A percentile compares a stretch with the other conserved stretches of the same genome.
Conservation (phyloP, 2,888 invertebrate species). For the Latrodectus elegans region DNA sequence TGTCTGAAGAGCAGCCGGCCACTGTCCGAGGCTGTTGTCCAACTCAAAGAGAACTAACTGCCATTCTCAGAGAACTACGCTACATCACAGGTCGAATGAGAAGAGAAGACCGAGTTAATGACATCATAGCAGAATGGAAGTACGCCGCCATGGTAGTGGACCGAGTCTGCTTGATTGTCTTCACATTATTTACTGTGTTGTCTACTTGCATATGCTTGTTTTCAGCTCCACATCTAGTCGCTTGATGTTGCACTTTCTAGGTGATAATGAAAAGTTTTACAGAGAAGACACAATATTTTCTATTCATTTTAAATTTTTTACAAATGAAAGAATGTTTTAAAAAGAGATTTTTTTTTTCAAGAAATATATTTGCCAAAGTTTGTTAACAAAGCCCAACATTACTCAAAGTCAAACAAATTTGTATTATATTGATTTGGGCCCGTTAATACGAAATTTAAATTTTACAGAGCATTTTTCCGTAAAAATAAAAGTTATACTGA, state of each 20-base stretch:
- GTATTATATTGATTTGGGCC: no score
- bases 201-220: slow-evolving; percentile 93
- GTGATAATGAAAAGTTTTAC: no score
- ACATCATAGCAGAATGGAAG: slow-evolving; percentile 96
- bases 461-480: no score
- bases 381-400: no score
- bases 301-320: no score
- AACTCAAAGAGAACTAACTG: slow-evolving; percentile 84
- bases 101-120: slow-evolving; percentile 94
- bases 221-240: slow-evolving; percentile 95
- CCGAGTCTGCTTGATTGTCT: slow-evolving; percentile 95
- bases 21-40: slow-evolving; percentile 52
- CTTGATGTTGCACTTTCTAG: slow-evolving; percentile 73
- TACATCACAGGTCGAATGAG: slow-evolving; percentile 95
- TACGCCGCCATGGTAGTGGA: slow-evolving; percentile 99
- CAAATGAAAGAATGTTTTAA: no score
- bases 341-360: no score
- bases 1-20: slow-evolving; percentile 32
- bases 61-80: slow-evolving; percentile 94
- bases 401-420: no score
- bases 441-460: no score
- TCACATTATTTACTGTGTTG: slow-evolving; percentile 93
- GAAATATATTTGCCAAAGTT: no score
- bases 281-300: no score
- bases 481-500: no score